Conservation (phyloP, 2,797 vertebrate species). For the Xenopus petersii region DNA sequence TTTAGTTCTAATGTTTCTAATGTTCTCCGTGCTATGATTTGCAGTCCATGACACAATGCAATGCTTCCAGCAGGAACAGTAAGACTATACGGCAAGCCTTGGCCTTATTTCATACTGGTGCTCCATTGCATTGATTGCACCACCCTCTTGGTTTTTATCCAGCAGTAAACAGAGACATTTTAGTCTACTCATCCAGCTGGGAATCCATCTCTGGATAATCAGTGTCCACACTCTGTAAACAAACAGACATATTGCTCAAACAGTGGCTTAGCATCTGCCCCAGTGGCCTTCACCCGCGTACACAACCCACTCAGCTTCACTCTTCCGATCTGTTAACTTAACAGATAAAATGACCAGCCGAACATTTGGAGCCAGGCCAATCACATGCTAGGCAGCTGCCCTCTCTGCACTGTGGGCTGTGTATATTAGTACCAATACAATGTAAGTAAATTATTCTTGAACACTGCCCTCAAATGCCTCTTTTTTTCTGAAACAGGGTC, state of each 20-base stretch:
- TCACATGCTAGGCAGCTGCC: background rate
- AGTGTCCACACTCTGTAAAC: conserved; percentile 17
- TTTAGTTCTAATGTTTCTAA: no score
- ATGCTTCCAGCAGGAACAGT: background rate
- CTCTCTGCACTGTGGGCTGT: background rate
- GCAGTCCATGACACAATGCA: no score
- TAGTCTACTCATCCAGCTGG: no score
- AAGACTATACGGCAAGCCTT: background rate
- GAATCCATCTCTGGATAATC: background rate
- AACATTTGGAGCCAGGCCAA: background rate
- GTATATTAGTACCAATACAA: no score
- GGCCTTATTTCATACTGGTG: background rate
- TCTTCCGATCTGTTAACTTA: no score
- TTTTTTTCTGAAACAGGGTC: no score
- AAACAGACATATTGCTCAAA: conserved; percentile 31
- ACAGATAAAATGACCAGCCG: background rate
- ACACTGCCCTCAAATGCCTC: no score
- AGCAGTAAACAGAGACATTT: no score
- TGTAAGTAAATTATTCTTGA: no score
- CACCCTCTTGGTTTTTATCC: no score
- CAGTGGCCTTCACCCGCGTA: conserved; percentile 36
- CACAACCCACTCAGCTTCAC: background rate
- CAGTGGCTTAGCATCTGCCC: background rate
- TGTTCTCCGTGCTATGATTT: no score
- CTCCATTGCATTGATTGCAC: no score